phyloP scores from a whole-genome alignment of 2,113 vertebrate species.

The Nanorana parkeri region DNA sequence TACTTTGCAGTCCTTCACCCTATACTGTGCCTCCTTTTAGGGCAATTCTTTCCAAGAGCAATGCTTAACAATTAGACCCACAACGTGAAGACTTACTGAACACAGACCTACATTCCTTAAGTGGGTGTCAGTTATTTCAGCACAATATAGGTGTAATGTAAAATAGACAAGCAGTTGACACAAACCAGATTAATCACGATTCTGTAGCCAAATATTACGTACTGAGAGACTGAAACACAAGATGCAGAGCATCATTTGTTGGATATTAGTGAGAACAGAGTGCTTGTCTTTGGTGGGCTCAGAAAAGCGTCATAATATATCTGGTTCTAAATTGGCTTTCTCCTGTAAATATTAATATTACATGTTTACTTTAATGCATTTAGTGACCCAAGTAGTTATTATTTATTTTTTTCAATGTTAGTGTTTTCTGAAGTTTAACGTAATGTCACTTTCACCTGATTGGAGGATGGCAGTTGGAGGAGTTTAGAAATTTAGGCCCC shows the following conservation, averaged over 20 bases:
- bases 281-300: too few species aligned
- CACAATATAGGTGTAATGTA: conserved; percentile 33
- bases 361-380: too few species aligned
- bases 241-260: conserved; percentile 6
- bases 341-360: too few species aligned
- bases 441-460: too few species aligned
- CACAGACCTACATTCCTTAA: conserved; percentile 29
- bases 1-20: neutral
- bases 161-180: conserved; percentile 21
- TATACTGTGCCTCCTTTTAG: conserved; percentile 47
- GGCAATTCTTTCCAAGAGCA: conserved; percentile 18
- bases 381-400: too few species aligned
- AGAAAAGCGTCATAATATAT: too few species aligned
- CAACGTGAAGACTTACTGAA: conserved; percentile 24
- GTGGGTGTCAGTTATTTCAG: conserved; percentile 43
- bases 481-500: too few species aligned
- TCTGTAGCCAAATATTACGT: neutral
- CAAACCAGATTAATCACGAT: conserved; percentile 10
- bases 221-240: conserved; percentile 19
- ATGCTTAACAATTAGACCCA: conserved; percentile 33
- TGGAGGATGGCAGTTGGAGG: too few species aligned
- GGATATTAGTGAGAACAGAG: neutral
- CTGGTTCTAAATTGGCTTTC: too few species aligned
- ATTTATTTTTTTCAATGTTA: too few species aligned
- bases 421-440: too few species aligned